Conservation (phyloP, 2,888 invertebrate species). For the Odontocerum albicorne region DNA sequence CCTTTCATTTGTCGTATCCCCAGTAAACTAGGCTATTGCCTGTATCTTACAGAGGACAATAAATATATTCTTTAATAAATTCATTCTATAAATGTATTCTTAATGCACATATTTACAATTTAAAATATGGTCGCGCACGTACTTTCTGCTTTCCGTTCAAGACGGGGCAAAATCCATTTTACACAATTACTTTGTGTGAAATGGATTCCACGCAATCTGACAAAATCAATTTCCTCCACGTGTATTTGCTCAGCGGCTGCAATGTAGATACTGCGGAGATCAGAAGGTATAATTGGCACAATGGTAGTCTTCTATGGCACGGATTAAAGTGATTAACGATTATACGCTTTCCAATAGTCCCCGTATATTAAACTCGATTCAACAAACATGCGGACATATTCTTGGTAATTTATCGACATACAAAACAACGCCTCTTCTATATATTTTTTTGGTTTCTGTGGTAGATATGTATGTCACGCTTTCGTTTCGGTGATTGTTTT, state of each 20-base stretch:
- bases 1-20: no score
- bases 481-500: neutral
- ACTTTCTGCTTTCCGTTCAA: no score
- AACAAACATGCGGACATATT: neutral
- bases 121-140: no score
- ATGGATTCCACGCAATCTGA: no score
- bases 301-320: conserved; percentile 9
- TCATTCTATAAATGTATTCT: no score
- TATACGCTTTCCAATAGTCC: conserved; percentile 26
- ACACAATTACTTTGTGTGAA: no score
- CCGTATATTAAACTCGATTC: neutral
- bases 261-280: neutral
- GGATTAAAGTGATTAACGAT: conserved; percentile 24
- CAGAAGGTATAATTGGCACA: conserved; percentile 14
- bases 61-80: no score
- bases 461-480: conserved; percentile 1
- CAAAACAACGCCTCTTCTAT: neutral
- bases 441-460: neutral
- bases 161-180: no score
- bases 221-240: neutral
- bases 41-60: no score
- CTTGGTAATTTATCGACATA: neutral
- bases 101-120: no score
- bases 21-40: no score
- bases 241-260: conserved; percentile 1